A percentile compares a stretch with the other conserved stretches of the same genome.
phyloP scores from a whole-genome alignment of 2,797 vertebrate genomes.

The Enteromius radiatus region DNA sequence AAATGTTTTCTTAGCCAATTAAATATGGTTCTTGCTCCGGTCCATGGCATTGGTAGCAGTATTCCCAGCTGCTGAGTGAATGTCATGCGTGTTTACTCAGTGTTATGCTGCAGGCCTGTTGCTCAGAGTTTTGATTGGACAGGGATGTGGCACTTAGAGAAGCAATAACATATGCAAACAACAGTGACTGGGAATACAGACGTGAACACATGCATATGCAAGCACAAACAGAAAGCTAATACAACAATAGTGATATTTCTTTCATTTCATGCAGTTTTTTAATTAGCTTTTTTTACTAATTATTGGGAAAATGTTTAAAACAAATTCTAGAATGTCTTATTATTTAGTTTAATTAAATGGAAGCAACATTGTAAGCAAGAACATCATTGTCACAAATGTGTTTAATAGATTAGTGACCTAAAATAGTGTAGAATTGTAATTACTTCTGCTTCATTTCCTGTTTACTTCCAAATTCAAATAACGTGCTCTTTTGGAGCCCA shows the following conservation, averaged over 20 bases:
- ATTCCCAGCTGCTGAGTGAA: conserved; percentile 45
- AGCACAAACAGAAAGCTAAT: background rate
- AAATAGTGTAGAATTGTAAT: background rate
- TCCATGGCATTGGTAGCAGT: conserved; percentile 26
- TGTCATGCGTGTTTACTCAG: conserved; percentile 47
- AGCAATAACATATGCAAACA: conserved; percentile 60
- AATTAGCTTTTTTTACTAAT: background rate
- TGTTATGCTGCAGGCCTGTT: conserved; percentile 33
- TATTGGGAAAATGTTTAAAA: background rate
- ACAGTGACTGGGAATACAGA: conserved; percentile 15
- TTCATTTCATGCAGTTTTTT: background rate
- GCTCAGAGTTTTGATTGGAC: conserved; percentile 41
- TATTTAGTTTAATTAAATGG: background rate
- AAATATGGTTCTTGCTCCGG: conserved; percentile 29
- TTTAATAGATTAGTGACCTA: background rate
- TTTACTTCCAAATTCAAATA: background rate
- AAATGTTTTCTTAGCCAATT: conserved; percentile 41
- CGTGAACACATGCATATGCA: conserved; percentile 5
- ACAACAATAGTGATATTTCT: background rate
- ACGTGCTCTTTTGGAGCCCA: background rate
- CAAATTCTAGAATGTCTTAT: background rate
- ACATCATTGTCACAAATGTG: background rate
- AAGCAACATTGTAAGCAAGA: background rate
- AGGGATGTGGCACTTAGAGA: conserved; percentile 23
- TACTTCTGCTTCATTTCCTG: background rate